A percentile compares a stretch with the other conserved stretches of the same genome.
phyloP scores from a whole-genome alignment of 2,888 invertebrate species.

The Scelioninae gen. 1 region DNA sequence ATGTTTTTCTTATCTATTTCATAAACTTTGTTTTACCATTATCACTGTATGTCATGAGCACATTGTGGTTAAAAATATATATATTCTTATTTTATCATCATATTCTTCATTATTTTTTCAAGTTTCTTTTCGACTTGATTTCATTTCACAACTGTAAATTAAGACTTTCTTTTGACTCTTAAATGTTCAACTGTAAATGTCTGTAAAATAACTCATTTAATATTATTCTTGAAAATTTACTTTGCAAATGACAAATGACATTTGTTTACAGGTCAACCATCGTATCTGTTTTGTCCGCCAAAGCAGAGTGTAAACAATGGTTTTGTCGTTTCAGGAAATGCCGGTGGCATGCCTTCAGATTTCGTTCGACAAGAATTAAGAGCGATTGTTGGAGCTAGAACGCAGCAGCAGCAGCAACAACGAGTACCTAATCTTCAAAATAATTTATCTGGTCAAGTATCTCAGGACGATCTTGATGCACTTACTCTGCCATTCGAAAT shows the following conservation, averaged over 20 bases:
- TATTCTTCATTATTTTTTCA: neutral
- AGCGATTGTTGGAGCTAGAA: conserved; percentile 94
- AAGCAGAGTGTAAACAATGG: too few species aligned
- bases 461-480: conserved; percentile 89
- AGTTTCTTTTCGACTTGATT: conserved; percentile 7
- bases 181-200: conserved; percentile 1
- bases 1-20: too few species aligned
- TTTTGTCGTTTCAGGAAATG: conserved; percentile 85
- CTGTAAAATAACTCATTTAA: conserved; percentile 10
- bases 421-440: conserved; percentile 83
- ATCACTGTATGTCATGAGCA: conserved; percentile 32
- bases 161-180: neutral
- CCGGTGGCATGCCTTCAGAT: conserved; percentile 89
- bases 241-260: neutral
- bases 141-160: neutral
- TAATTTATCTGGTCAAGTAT: conserved; percentile 83
- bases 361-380: conserved; percentile 96
- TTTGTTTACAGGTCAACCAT: neutral
- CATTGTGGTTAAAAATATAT: conserved; percentile 6
- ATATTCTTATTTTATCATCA: neutral
- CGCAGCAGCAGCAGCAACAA: conserved; percentile 81
- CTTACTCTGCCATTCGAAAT: conserved; percentile 89
- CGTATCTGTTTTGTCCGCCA: too few species aligned
- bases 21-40: neutral
- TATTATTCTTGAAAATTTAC: neutral